phyloP scores from a whole-genome alignment of 1,140 invertebrate species.

The Drosophila ohnishii region DNA sequence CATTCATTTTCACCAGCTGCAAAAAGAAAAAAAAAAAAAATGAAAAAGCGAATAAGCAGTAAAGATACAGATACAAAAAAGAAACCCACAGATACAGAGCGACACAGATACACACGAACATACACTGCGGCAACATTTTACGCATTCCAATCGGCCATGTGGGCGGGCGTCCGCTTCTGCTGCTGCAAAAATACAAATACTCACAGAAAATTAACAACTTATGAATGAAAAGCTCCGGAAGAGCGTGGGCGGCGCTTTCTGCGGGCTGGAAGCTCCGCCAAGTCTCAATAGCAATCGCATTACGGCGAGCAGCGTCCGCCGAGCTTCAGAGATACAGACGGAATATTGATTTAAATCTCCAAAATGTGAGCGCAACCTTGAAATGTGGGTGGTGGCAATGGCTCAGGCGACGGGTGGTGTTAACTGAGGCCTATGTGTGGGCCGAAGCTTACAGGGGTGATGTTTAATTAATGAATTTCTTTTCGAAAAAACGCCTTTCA shows the following conservation, averaged over 20 bases:
- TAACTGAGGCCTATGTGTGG: constrained; percentile 7
- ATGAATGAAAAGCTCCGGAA: constrained; percentile 75
- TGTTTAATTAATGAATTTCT: constrained; percentile 33
- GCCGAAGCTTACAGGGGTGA: constrained; percentile 11
- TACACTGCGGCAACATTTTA: constrained; percentile 58
- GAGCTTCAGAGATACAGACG: constrained; percentile 43
- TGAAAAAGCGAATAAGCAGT: constrained; percentile 4
- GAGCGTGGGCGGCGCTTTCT: constrained; percentile 46
- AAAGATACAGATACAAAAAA: constrained; percentile 25
- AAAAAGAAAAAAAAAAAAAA: constrained; percentile 14
- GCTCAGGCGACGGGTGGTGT: not conserved
- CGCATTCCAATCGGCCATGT: constrained; percentile 79
- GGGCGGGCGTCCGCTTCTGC: constrained; percentile 59
- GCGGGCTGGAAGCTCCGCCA: constrained; percentile 30
- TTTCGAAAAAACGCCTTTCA: constrained; percentile 2
- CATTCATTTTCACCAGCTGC: constrained; percentile 65
- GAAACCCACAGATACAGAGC: constrained; percentile 20
- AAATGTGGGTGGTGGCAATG: constrained; percentile 58
- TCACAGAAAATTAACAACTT: constrained; percentile 42
- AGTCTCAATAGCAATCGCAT: constrained; percentile 31
- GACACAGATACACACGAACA: constrained; percentile 23
- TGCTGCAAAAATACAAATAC: constrained; percentile 17
- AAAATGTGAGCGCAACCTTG: constrained; percentile 62
- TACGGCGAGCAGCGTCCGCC: constrained; percentile 16
- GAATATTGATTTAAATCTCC: constrained; percentile 57